Evolutionary conservation across 2,888 invertebrate genomes (phyloP).

Genomic region (Dasypolia templi): DNA sequence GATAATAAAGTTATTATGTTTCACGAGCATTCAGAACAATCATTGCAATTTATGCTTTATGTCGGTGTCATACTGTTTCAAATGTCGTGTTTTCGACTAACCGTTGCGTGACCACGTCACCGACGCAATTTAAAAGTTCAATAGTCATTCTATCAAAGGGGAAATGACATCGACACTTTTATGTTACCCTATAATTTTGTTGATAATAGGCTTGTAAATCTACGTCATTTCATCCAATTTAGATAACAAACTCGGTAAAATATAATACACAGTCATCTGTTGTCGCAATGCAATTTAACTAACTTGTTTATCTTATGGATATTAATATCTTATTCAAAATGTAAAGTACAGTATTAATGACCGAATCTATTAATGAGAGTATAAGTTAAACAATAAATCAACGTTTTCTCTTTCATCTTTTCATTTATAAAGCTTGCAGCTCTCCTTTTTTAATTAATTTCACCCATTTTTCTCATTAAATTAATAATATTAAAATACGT

Average conservation of each 20-base stretch:
- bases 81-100: background rate
- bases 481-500: conserved; percentile 47
- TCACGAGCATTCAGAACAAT: background rate
- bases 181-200: background rate
- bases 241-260: background rate
- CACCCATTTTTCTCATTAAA: conserved; percentile 31
- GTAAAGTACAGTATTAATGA: conserved; percentile 1
- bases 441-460: conserved; percentile 25
- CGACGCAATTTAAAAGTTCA: conserved; percentile 22
- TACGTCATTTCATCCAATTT: conserved; percentile 7
- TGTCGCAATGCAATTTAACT: conserved; percentile 22
- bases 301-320: background rate
- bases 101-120: conserved; percentile 6
- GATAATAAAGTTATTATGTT: conserved; percentile 27
- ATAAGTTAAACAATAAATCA: too few relatives aligned
- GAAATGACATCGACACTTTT: conserved; percentile 8
- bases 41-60: conserved; percentile 24
- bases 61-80: background rate
- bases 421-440: background rate
- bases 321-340: conserved; percentile 8
- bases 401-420: background rate
- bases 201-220: conserved; percentile 1
- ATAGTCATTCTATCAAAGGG: conserved; percentile 6
- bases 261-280: conserved; percentile 12
- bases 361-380: background rate